Conservation (phyloP, 2,797 vertebrate species). For the Sebastiscus albofasciatus region DNA sequence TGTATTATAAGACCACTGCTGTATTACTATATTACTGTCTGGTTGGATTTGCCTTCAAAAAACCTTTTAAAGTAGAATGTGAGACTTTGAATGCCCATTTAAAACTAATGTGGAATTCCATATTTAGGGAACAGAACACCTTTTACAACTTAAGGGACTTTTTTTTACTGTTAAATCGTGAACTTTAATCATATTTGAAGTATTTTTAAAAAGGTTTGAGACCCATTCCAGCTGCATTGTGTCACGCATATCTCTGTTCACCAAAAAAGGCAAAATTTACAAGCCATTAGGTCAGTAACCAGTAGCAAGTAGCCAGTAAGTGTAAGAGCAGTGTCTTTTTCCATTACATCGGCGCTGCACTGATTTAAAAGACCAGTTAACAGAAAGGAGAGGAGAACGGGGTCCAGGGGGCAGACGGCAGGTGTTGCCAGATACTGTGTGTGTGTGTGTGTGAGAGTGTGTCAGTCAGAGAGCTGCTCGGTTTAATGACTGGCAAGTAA, state of each 20-base stretch:
- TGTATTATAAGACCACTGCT: background rate
- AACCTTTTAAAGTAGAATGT: background rate
- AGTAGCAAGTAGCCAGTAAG: slow-evolving; percentile 44
- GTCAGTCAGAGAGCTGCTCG: background rate
- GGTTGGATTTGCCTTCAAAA: background rate
- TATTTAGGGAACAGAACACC: slow-evolving; percentile 24
- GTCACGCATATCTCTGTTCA: slow-evolving; percentile 21
- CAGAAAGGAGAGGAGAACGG: slow-evolving; percentile 31
- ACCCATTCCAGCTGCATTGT: slow-evolving; percentile 20
- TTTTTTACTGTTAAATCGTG: slow-evolving; percentile 15
- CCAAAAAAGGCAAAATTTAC: slow-evolving; percentile 31
- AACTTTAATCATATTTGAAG: slow-evolving; percentile 12
- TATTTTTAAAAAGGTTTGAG: slow-evolving; percentile 8
- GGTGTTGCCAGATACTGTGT: slow-evolving; percentile 33
- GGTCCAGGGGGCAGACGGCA: slow-evolving; percentile 50
- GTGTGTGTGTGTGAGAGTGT: background rate
- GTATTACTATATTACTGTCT: background rate
- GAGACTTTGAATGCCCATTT: slow-evolving; percentile 10
- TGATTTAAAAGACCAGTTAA: slow-evolving; percentile 60
- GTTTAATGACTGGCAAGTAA: background rate
- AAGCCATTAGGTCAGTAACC: slow-evolving; percentile 52
- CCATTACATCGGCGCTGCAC: slow-evolving; percentile 35
- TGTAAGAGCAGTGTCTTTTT: slow-evolving; percentile 33
- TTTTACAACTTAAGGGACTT: slow-evolving; percentile 26
- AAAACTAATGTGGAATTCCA: slow-evolving; percentile 27